Percentiles rank a stretch among this genome's conserved stretches.
Conservation (phyloP, 1,140 invertebrate genomes). For the Geopemphigus sp. region DNA sequence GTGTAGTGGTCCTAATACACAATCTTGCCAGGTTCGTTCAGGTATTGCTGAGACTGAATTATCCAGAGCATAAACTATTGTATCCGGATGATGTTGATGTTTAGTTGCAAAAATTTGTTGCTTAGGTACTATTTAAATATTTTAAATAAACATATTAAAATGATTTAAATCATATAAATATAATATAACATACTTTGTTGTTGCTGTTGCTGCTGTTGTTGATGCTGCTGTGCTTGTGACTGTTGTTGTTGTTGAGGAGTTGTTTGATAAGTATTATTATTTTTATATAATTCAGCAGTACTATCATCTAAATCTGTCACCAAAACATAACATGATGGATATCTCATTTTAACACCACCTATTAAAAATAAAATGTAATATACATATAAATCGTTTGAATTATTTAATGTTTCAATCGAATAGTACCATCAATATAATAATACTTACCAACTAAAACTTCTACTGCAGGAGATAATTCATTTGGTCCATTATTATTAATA, state of each 20-base stretch:
- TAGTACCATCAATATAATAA: conserved; percentile 52
- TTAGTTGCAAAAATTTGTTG: conserved; percentile 38
- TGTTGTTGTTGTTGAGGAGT: neutral
- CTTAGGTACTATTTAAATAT: conserved; percentile 14
- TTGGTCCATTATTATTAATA: conserved; percentile 53
- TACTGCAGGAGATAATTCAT: conserved; percentile 66
- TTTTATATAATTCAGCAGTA: conserved; percentile 51
- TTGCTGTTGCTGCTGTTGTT: neutral
- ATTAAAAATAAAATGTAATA: conserved; percentile 53
- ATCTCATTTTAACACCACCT: conserved; percentile 88
- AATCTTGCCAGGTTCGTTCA: conserved; percentile 76
- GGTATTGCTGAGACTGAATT: conserved; percentile 64
- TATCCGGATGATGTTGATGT: conserved; percentile 53
- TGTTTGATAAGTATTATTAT: conserved; percentile 46
- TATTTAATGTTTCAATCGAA: neutral
- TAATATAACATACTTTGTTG: conserved; percentile 10
- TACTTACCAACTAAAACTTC: conserved; percentile 69
- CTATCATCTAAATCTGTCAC: conserved; percentile 82
- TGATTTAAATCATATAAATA: neutral
- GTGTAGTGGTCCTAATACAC: conserved; percentile 60
- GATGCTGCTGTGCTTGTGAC: neutral
- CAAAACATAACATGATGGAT: conserved; percentile 90
- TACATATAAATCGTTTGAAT: neutral
- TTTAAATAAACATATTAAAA: neutral
- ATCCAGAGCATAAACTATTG: conserved; percentile 57